A percentile compares a stretch with the other conserved stretches of the same genome.
Conservation (phyloP, 1,140 invertebrate species). For the Callitettix versicolor region DNA sequence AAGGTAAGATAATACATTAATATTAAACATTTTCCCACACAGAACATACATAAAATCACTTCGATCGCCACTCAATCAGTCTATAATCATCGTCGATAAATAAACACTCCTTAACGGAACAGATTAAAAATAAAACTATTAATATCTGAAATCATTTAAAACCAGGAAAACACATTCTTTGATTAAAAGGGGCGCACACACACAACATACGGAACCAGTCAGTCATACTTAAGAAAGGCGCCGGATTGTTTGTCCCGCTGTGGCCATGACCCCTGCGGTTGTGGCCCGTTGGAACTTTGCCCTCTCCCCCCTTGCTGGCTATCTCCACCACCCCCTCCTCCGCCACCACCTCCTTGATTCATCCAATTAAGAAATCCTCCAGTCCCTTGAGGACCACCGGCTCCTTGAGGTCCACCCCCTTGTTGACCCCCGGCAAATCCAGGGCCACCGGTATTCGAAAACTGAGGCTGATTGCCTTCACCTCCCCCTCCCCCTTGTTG, state of each 20-base stretch:
- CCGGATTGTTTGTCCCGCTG: conserved; percentile 22
- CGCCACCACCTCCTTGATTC: conserved; percentile 37
- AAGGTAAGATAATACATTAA: no score
- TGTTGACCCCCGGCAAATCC: conserved; percentile 15
- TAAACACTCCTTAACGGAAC: no score
- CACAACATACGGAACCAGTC: no score
- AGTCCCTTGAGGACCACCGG: conserved; percentile 29
- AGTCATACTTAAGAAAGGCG: no score
- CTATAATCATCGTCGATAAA: no score
- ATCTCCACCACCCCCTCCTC: conserved; percentile 28
- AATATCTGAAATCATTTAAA: no score
- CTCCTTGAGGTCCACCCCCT: conserved; percentile 40
- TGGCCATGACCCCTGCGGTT: conserved; percentile 40
- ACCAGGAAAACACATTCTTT: no score
- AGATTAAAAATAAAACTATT: no score
- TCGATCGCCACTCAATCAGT: no score
- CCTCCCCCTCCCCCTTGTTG: conserved; percentile 16
- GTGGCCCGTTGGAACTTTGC: conserved; percentile 36
- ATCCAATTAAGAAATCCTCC: conserved; percentile 45
- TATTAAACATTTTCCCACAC: no score
- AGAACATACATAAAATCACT: no score
- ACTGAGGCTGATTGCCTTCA: conserved; percentile 10
- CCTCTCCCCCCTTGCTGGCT: conserved; percentile 15
- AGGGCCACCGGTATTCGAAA: conserved; percentile 11
- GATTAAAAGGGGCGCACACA: no score